Evolutionary conservation across 2,113 vertebrate genomes (phyloP).

Genomic region (Noturus placidus): DNA sequence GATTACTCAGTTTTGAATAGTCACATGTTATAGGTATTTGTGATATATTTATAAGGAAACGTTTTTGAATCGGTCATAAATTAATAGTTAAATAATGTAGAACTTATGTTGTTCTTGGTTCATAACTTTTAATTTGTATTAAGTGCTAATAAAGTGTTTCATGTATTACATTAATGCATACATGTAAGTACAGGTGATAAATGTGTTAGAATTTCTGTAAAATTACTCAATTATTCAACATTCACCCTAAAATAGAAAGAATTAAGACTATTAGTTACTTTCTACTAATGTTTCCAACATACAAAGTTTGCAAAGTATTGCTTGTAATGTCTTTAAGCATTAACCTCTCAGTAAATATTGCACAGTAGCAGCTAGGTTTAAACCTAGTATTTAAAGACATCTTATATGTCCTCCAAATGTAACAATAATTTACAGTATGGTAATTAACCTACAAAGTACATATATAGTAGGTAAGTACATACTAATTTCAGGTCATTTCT

Average conservation of each 20-base stretch:
- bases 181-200: too few relatives aligned
- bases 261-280: too few relatives aligned
- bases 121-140: not conserved
- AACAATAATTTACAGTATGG: not conserved
- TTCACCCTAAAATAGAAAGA: too few relatives aligned
- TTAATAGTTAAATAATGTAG: not conserved
- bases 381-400: not conserved
- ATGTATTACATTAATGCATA: too few relatives aligned
- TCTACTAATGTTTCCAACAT: too few relatives aligned
- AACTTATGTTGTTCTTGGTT: not conserved
- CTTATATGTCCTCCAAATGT: not conserved
- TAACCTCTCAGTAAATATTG: not conserved
- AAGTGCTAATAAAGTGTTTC: too few relatives aligned
- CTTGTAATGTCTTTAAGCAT: too few relatives aligned
- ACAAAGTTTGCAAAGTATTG: too few relatives aligned
- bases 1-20: not conserved
- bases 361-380: not conserved
- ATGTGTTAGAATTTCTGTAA: too few relatives aligned
- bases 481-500: not conserved
- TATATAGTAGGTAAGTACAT: too few relatives aligned
- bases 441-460: too few relatives aligned
- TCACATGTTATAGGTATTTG: not conserved
- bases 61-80: not conserved
- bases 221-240: too few relatives aligned
- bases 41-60: not conserved